These are phyloP conservation scores for Psilopogon haemacephalus DNA, from an alignment of 2,113 vertebrate species.

Conservation along the genomic window DNA sequence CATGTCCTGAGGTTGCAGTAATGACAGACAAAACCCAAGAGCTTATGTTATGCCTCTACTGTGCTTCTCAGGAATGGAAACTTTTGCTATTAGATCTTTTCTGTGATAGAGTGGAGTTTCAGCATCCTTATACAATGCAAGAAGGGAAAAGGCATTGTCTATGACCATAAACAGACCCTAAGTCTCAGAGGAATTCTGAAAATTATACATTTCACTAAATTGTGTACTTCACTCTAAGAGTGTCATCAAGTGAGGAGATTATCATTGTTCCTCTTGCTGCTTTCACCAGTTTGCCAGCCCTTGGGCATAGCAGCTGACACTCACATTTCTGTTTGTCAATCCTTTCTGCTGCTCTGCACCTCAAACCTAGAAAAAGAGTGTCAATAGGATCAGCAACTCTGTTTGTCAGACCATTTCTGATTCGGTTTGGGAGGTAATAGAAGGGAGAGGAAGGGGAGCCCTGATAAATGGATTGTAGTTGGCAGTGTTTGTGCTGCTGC, in stretches of 20 bases:
- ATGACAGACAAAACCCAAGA: not conserved
- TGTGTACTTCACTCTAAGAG: not conserved
- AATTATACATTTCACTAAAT: not conserved
- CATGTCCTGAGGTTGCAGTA: accelerated
- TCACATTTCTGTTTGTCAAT: not conserved
- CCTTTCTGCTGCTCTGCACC: not conserved
- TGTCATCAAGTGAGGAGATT: not conserved
- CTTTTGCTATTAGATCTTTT: not conserved
- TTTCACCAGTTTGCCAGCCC: not conserved
- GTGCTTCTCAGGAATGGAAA: not conserved
- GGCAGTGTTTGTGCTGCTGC: not conserved
- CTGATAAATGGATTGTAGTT: not conserved
- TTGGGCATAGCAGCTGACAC: not conserved
- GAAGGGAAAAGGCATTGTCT: not conserved
- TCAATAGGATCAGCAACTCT: not conserved
- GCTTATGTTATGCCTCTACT: not conserved
- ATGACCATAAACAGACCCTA: not conserved
- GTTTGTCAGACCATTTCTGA: not conserved
- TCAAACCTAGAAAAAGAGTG: not conserved
- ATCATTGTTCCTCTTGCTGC: not conserved
- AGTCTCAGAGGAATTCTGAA: not conserved
- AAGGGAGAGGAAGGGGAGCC: not conserved
- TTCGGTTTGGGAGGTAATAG: not conserved
- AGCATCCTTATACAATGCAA: not conserved
- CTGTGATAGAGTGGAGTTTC: not conserved